Evolutionary conservation across 2,113 vertebrate species (phyloP), one percentile per base, ranked within the genome.

Genomic region (Halcyon senegalensis): DNA sequence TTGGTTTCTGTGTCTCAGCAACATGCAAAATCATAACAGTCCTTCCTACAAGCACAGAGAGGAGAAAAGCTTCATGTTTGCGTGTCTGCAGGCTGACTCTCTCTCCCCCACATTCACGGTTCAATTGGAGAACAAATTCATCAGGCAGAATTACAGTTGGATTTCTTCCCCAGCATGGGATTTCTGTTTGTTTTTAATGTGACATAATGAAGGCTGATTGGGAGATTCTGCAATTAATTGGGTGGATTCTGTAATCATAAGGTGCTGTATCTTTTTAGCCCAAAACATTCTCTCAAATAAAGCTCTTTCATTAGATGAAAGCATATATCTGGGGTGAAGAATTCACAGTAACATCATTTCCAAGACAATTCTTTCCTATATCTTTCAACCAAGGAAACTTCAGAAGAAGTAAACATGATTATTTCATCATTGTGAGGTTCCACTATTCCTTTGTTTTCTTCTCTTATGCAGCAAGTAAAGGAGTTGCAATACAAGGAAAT

Each of bases 151-250:
- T 86, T 78, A 60, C 3, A 13, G 70, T 5, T 84, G 87, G 51
- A 72, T 85, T 81, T 87, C 64, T 76, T 72, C 73, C 77, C 77
- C 30, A 35, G 90, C 92, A 64, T 63, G 70, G 85, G 63, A 96
- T 96, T 97, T 94, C 68, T 91, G 53, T 90, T 94, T 82, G 79
- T 31, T 97, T 96, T 93, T 69, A 70, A 66, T 44, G 67, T 53
- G 77, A 91, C 48, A 82, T 79, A 94, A 91, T 50, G 75, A 94
- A 89, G 43, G 39, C 78, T 70, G 64, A 90, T 90, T 94, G 94
- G 89, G 78, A 97, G 91, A 97, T 96, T 90, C 94, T 46, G 17
- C 18, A 46, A 46, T 46, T 18, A 17, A 17, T 46, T 56, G 73
- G 89, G 89, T 13, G 9, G 44, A 46, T 67, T 87, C 59, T 89